Percentiles rank a stretch among this genome's conserved stretches.
Evolutionary conservation across 2,888 invertebrate genomes (phyloP).

Genomic region (Tortricodes alternella): DNA sequence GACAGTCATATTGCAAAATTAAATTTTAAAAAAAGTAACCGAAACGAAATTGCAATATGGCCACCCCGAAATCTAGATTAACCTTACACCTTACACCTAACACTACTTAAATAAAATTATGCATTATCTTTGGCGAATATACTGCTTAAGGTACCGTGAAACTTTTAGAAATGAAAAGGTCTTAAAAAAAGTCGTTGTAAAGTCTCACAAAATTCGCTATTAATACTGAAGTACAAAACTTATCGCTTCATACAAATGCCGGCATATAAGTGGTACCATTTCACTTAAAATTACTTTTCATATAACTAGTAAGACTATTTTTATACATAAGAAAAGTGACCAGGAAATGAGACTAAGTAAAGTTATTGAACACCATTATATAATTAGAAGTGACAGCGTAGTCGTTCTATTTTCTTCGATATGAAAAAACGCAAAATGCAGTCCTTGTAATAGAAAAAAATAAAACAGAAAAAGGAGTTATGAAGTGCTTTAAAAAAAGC

Average conservation of each 20-base stretch:
- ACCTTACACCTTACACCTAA: conserved; percentile 51
- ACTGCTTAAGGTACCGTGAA: conserved; percentile 73
- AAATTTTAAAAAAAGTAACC: conserved; percentile 30
- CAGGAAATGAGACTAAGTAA: too few species aligned
- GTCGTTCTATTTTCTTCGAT: not conserved
- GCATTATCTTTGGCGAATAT: conserved; percentile 82
- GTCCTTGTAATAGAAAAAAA: too few species aligned
- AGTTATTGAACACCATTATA: too few species aligned
- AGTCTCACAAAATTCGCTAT: conserved; percentile 74
- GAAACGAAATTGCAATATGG: conserved; percentile 33
- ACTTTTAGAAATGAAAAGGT: conserved; percentile 48
- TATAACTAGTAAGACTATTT: conserved; percentile 53
- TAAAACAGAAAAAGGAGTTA: not conserved
- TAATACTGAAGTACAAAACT: conserved; percentile 75
- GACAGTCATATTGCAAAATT: conserved; percentile 39
- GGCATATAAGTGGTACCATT: conserved; percentile 67
- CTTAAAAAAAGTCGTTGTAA: conserved; percentile 74
- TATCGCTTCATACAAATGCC: conserved; percentile 39
- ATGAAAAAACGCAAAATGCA: too few species aligned
- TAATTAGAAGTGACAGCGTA: not conserved
- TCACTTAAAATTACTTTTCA: conserved; percentile 51
- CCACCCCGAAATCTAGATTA: conserved; percentile 36
- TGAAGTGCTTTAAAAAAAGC: conserved; percentile 5
- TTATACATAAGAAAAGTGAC: conserved; percentile 41
- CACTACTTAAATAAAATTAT: conserved; percentile 70